Conservation (phyloP, 53 echinoderm and acorn worm species). For the Astropecten irregularis region DNA sequence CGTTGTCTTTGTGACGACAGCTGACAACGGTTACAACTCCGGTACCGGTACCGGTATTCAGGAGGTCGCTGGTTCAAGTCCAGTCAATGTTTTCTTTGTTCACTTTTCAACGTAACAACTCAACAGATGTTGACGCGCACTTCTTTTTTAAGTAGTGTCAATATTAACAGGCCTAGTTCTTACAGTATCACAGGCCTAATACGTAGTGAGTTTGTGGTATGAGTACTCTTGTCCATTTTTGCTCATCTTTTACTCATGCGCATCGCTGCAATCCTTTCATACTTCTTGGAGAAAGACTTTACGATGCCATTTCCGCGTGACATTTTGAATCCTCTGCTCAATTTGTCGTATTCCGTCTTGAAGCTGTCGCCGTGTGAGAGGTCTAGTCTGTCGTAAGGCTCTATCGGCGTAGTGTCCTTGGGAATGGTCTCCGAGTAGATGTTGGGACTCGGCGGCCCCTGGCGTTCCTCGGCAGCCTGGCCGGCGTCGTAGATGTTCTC, state of each 20-base stretch:
- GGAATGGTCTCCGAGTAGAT: conserved; percentile 47
- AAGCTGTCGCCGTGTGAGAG: conserved; percentile 1
- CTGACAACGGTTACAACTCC: too few species aligned
- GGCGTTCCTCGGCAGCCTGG: background rate
- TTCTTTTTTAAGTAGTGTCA: too few species aligned
- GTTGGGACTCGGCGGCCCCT: background rate
- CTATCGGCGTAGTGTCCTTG: background rate
- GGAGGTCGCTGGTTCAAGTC: too few species aligned
- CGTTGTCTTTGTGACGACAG: too few species aligned
- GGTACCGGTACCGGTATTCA: too few species aligned
- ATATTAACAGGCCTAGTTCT: too few species aligned
- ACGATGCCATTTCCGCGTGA: background rate
- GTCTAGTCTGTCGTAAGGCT: conserved; percentile 24
- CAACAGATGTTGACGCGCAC: too few species aligned
- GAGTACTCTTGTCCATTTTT: too few species aligned
- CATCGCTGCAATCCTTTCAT: conserved; percentile 5
- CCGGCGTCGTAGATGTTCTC: conserved; percentile 32
- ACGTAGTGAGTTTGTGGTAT: too few species aligned
- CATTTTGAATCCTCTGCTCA: conserved; percentile 11
- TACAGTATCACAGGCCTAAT: too few species aligned
- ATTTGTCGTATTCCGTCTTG: conserved; percentile 35
- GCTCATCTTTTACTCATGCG: background rate
- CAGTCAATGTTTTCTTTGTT: too few species aligned
- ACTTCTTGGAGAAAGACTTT: conserved; percentile 42
- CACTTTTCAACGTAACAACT: too few species aligned